Evolutionary conservation across 2,888 invertebrate genomes (phyloP).

Genomic region (Catocala sponsa): DNA sequence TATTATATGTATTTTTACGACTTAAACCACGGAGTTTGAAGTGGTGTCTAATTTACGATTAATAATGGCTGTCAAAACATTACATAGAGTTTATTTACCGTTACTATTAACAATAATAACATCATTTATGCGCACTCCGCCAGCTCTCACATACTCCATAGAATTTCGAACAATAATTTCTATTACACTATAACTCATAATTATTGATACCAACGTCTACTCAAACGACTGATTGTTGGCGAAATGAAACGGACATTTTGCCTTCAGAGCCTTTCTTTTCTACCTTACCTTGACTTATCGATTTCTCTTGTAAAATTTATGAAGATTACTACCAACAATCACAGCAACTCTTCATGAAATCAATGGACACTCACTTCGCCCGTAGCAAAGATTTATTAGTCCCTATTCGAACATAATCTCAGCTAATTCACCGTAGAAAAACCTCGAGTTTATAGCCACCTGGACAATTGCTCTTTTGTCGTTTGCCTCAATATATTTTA

Average conservation of each 20-base stretch:
- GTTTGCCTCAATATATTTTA: constrained; percentile 84
- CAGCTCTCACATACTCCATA: constrained; percentile 31
- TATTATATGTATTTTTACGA: background rate
- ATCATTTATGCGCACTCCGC: constrained; percentile 8
- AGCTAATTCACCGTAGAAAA: constrained; percentile 86
- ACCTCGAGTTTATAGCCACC: constrained; percentile 76
- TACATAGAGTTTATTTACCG: constrained; percentile 22
- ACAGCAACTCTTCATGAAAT: constrained; percentile 77
- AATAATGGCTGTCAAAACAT: constrained; percentile 12
- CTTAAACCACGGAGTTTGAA: constrained; percentile 13
- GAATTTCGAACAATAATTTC: constrained; percentile 52
- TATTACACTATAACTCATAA: constrained; percentile 65
- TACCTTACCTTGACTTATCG: constrained; percentile 63
- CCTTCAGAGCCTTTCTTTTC: constrained; percentile 60
- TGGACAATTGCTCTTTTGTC: constrained; percentile 82
- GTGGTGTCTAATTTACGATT: background rate
- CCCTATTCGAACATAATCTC: constrained; percentile 82
- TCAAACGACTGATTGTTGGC: constrained; percentile 68
- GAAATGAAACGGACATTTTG: constrained; percentile 57
- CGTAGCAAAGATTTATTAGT: constrained; percentile 82
- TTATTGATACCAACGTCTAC: constrained; percentile 56
- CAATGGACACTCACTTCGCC: constrained; percentile 73
- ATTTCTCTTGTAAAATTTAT: constrained; percentile 78
- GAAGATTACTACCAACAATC: constrained; percentile 80
- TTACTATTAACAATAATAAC: constrained; percentile 22